phyloP scores from a whole-genome alignment of 2,797 vertebrate genomes.

The Ptychadena robeensis region DNA sequence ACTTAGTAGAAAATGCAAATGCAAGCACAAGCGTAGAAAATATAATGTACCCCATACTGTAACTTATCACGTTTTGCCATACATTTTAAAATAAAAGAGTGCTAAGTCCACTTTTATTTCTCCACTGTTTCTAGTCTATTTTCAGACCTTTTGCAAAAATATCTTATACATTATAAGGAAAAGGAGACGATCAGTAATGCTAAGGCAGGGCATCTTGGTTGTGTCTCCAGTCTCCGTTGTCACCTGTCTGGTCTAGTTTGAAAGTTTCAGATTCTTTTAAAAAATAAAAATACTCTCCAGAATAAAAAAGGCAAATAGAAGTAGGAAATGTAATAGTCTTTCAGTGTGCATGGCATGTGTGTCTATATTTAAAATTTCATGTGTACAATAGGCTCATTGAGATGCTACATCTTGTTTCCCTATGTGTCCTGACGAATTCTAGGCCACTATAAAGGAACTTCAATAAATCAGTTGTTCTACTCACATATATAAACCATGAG shows the following conservation, averaged over 20 bases:
- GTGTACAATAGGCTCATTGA: slow-evolving; percentile 56
- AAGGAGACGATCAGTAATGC: slow-evolving; percentile 1
- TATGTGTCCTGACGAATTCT: slow-evolving; percentile 31
- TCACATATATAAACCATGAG: slow-evolving; percentile 61
- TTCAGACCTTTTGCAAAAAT: slow-evolving; percentile 16
- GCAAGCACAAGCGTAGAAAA: too few relatives aligned
- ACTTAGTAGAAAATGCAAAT: too few relatives aligned
- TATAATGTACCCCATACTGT: too few relatives aligned
- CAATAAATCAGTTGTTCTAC: slow-evolving; percentile 53
- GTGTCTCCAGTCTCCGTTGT: slow-evolving; percentile 12
- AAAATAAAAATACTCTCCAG: slow-evolving; percentile 24
- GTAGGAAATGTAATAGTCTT: slow-evolving; percentile 45
- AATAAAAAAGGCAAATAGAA: slow-evolving; percentile 49
- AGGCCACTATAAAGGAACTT: slow-evolving; percentile 50
- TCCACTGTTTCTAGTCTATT: neutral
- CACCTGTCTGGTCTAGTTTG: slow-evolving; percentile 36
- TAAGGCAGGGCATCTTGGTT: neutral
- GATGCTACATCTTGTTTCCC: slow-evolving; percentile 55
- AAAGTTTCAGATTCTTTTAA: slow-evolving; percentile 30
- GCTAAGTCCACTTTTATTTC: too few relatives aligned
- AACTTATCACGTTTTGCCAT: too few relatives aligned
- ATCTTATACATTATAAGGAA: neutral
- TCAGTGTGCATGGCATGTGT: slow-evolving; percentile 30
- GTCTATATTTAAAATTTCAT: slow-evolving; percentile 48
- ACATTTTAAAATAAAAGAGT: too few relatives aligned